Evolutionary conservation across 2,888 invertebrate genomes (phyloP), one percentile per base, ranked within the genome.

Genomic region (Drosophila robusta): DNA sequence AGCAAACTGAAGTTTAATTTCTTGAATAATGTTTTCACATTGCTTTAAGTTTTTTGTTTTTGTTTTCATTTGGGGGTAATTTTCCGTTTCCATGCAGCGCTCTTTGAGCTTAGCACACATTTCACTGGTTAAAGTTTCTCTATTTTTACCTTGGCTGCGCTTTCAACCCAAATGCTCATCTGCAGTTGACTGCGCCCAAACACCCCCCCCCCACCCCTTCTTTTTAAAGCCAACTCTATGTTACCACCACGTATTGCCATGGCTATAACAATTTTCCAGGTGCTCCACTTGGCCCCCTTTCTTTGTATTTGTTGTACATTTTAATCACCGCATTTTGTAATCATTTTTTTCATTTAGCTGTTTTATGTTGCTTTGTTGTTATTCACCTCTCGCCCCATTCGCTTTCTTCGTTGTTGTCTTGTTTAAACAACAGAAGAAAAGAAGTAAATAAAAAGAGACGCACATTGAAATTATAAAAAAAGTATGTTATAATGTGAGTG

Each of bases 141-240:
- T 52, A 42, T 61, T 55, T 49, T 41, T 24, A 60, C 64, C 52
- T 46, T 67, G 36, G 22, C 24, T 76, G 75, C 73, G 70, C 70
- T 78, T 82, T 50, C 84, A 85, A 88, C 84, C 80, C 76, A 83
- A 79, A 86, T 86, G 87, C 56, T 82, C 78, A 83, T 88, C 76
- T 85, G 83, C 80, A 85, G 78, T 87, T 83, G 80, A 82, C 67
- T 84, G 86, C 69, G 42, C 47, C 62, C 22, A 78, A 63, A 11
- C 39, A 32, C 24, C 29, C 18, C 38, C 36, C 18, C 8, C 12
- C 9, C 18, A 18, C 11, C 46, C 24, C 46, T 47, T 49, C 16
- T 29, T 29, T 29, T 3, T 29, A 3, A 9, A 18, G 29, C 24
- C 34, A 44, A 14, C 34, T 51, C 39, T 26, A 7, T 6, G 18